Percentiles rank a stretch among this genome's conserved stretches.
Conservation (phyloP, 2,113 vertebrate genomes). For the Gambusia holbrooki region DNA sequence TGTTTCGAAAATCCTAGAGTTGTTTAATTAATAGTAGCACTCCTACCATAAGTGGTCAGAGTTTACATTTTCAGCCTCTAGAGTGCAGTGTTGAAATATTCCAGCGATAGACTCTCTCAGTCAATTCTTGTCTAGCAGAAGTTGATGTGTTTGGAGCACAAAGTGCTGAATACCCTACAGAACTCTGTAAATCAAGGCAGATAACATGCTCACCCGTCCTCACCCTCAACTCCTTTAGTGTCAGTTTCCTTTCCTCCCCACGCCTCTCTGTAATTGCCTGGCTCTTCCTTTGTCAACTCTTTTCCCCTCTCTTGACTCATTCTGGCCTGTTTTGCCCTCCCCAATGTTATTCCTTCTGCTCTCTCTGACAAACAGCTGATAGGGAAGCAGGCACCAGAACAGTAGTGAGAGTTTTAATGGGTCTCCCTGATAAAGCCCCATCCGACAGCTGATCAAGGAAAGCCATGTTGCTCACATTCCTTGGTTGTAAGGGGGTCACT, state of each 20-base stretch:
- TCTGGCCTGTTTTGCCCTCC: slow-evolving; percentile 5
- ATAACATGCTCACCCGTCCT: slow-evolving; percentile 27
- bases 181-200: slow-evolving; percentile 33
- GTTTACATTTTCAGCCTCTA: slow-evolving; percentile 19
- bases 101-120: not conserved
- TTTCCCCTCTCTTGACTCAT: not conserved
- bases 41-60: not conserved
- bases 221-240: not conserved
- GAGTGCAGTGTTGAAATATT: slow-evolving; percentile 65
- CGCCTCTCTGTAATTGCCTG: slow-evolving; percentile 36
- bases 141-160: slow-evolving; percentile 4
- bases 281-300: slow-evolving; percentile 21
- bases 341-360: not conserved
- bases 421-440: slow-evolving; percentile 51
- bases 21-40: not conserved
- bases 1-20: not conserved
- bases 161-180: slow-evolving; percentile 16
- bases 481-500: slow-evolving; percentile 5
- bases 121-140: not conserved
- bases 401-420: slow-evolving; percentile 47
- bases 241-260: slow-evolving; percentile 20
- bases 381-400: slow-evolving; percentile 36
- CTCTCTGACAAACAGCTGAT: slow-evolving; percentile 55
- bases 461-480: slow-evolving; percentile 19
- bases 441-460: slow-evolving; percentile 63